Evolutionary conservation across 2,113 vertebrate species (phyloP), one percentile per base, ranked within the genome.

Genomic region (Nerophis lumbriciformis): DNA sequence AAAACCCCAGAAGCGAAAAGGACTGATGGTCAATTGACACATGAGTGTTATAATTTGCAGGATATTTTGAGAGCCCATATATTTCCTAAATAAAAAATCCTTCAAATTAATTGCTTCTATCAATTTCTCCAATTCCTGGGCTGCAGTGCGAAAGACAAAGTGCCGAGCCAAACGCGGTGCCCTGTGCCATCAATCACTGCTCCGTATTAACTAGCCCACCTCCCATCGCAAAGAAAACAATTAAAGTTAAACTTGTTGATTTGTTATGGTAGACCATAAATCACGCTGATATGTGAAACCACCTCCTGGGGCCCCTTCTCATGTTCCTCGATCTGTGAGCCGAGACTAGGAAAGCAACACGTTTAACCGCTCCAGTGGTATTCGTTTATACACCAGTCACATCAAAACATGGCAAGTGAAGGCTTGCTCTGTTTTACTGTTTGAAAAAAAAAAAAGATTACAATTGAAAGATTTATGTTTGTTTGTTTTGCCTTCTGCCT

Each of bases 231-330:
- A 90, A 86, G 80, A 89, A 89, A 90, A 91, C 87, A 87, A 90
- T 90, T 90, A 90, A 90, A 88, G 80, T 90, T 88, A 83, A 88
- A 88, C 86, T 88, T 91, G 89, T 91, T 90, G 88, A 89, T 91
- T 88, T 86, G 79, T 83, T 86, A 80, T 82, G 73, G 83, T 66
- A 47, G 77, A 71, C 71, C 78, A 91, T 90, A 88, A 89, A 90
- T 91, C 87, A 89, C 64, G 5, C 59, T 55, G 77, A 79, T 79
- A 72, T 69, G 83, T 80, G 78, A 78, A 84, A 81, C 80, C 76
- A 73, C 72, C 84, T 85, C 78, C 80, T 57, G 73, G 72, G 73
- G 66, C 78, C 68, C 54, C 78, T 63, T 81, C 77, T 79, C 72
- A 76, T 73, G 80, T 82, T 83, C 71, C 63, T 69, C 68, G 53